These are phyloP conservation scores for Pseudochirops corinnae DNA, from an alignment of 2,797 vertebrate species.

Conservation along the genomic window DNA sequence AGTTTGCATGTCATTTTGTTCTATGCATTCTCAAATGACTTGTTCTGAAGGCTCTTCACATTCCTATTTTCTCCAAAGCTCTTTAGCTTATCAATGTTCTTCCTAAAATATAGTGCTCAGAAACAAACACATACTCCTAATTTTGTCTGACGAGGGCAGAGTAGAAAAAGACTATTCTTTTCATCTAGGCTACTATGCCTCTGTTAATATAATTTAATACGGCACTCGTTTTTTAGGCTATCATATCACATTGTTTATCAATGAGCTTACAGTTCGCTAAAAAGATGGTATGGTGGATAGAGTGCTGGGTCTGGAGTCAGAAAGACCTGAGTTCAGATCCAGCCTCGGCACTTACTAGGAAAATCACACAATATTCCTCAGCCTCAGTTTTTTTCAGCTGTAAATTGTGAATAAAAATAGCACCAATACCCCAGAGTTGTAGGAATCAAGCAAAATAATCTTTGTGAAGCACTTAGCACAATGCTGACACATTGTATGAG, in stretches of 20 bases:
- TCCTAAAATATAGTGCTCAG: background rate
- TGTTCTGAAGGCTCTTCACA: background rate
- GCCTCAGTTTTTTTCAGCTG: background rate
- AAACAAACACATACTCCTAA: background rate
- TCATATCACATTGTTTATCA: background rate
- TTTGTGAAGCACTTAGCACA: background rate
- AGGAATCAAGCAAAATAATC: background rate
- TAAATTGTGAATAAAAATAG: background rate
- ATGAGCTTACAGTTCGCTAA: background rate
- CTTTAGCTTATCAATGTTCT: background rate
- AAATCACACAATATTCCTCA: background rate
- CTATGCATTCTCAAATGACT: background rate
- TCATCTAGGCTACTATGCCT: background rate
- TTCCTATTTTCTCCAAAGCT: background rate
- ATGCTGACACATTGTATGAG: background rate
- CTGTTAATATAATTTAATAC: background rate
- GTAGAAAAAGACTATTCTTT: background rate
- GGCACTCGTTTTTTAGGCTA: background rate
- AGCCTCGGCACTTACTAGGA: background rate
- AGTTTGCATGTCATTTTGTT: background rate
- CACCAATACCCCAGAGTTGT: background rate
- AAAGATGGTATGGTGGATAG: background rate
- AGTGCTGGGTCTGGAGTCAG: too few relatives aligned
- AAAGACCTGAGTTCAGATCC: background rate
- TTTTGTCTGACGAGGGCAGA: background rate